These are phyloP conservation scores for Otus scops DNA, from an alignment of 2,797 vertebrate species.

Conservation along the genomic window DNA sequence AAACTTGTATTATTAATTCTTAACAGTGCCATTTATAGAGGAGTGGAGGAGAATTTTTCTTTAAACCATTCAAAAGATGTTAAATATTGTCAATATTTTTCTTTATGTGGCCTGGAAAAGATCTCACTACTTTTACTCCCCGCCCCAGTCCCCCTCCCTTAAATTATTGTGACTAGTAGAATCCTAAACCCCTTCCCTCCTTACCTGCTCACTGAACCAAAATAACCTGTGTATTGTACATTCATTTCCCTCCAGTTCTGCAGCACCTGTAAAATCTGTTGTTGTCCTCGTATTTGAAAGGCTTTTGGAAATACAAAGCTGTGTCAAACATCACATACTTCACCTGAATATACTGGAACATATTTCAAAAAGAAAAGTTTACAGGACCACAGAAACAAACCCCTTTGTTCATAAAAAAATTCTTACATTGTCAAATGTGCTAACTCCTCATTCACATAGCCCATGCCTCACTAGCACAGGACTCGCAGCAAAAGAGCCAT, in stretches of 20 bases:
- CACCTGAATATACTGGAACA: not conserved
- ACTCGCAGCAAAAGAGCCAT: not conserved
- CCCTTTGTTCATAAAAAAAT: not conserved
- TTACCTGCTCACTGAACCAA: not conserved
- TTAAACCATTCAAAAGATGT: not conserved
- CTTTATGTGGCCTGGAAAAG: slow-evolving; percentile 11
- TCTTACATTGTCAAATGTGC: not conserved
- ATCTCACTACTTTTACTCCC: not conserved
- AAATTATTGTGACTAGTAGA: fast-evolving
- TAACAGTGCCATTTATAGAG: not conserved
- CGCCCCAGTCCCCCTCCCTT: not conserved
- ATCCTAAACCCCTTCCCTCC: not conserved
- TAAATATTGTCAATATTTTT: not conserved
- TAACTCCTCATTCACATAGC: not conserved
- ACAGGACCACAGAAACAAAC: not conserved
- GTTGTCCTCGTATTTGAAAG: not conserved
- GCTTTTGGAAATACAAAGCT: not conserved
- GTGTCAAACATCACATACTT: not conserved
- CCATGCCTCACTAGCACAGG: not conserved
- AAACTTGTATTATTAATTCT: not conserved
- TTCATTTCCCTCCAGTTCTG: not conserved
- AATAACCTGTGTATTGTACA: fast-evolving
- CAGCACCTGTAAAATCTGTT: fast-evolving
- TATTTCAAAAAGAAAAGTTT: not conserved
- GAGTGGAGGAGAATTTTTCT: not conserved